Evolutionary conservation across 2,113 vertebrate species (phyloP), one percentile per base, ranked within the genome.

Genomic region (Cranoglanis bouderius): DNA sequence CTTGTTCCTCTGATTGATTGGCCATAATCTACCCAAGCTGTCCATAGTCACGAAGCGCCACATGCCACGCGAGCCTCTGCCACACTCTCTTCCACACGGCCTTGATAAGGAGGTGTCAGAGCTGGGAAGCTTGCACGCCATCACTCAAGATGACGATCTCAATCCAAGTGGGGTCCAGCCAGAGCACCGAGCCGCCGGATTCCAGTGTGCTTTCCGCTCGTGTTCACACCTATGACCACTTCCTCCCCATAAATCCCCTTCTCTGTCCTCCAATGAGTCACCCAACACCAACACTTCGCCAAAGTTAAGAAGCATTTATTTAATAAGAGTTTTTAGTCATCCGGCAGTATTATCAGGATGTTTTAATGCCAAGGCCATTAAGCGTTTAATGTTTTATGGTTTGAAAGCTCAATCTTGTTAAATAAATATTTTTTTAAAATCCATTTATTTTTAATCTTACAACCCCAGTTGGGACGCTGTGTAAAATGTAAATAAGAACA

Each of bases 91-190:
- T 93, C 95, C 95, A 93, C 85, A 3, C 81, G 88, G 85, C 53
- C 2, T 72, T 72, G 97, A 98, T 98, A 98, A 98, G 94, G 83
- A 98, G 97, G 97, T 97, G 97, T 97, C 35, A 32, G 96, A 95
- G 94, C 94, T 93, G 95, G 95, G 96, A 95, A 95, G 95, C 95
- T 95, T 95, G 95, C 95, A 94, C 91, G 92, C 95, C 93, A 92
- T 96, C 95, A 95, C 96, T 96, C 96, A 94, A 93, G 93, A 93
- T 90, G 92, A 93, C n/a, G 93, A 94, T 93, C 91, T 95, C 94
- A 88, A 90, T 94, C 93, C 92, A 94, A 93, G 95, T 95, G 94
- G 94, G 93, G 90, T 93, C 91, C 90, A 90, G 94, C 90, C 92
- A 93, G 92, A 91, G 91, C 89, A 93, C 92, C 90, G 89, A 94